Evolutionary conservation across 2,888 invertebrate species (phyloP).

Genomic region (Tryphoninae sp.): DNA sequence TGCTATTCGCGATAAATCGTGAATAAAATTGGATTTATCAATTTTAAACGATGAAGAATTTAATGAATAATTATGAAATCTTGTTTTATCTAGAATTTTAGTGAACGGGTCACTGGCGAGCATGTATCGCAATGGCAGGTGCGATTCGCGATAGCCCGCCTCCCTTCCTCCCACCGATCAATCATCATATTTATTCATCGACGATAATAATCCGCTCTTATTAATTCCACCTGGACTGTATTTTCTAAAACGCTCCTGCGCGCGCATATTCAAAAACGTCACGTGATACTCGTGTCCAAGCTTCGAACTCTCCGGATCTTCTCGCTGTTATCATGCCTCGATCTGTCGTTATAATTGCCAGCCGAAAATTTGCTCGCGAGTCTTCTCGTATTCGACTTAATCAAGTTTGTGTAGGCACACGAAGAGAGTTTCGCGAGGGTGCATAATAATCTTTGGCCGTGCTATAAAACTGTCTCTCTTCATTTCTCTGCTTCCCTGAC

Average conservation of each 20-base stretch:
- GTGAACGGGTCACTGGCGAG: conserved; percentile 52
- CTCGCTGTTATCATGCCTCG: background rate
- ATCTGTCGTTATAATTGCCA: conserved; percentile 40
- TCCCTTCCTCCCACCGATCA: conserved; percentile 21
- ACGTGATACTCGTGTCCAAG: conserved; percentile 54
- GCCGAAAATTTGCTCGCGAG: conserved; percentile 41
- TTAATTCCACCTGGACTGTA: conserved; percentile 54
- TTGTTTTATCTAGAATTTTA: conserved; percentile 36
- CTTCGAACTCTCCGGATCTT: conserved; percentile 1
- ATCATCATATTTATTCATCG: conserved; percentile 60
- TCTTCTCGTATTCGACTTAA: conserved; percentile 13
- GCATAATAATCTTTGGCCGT: conserved; percentile 50
- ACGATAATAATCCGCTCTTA: conserved; percentile 54
- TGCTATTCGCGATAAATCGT: no score
- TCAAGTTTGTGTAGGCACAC: conserved; percentile 33
- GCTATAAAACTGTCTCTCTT: background rate
- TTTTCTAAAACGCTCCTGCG: conserved; percentile 22
- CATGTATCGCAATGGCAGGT: conserved; percentile 50
- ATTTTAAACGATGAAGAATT: no score
- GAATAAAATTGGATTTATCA: no score
- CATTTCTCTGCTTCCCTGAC: background rate
- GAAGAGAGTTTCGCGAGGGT: conserved; percentile 33
- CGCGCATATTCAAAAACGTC: conserved; percentile 7
- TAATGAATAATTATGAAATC: background rate
- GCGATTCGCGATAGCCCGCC: conserved; percentile 30